Percentiles rank a stretch among this genome's conserved stretches.
Evolutionary conservation across 1,140 invertebrate genomes (phyloP).

Genomic region (Trichomalopsis sarcophagae): DNA sequence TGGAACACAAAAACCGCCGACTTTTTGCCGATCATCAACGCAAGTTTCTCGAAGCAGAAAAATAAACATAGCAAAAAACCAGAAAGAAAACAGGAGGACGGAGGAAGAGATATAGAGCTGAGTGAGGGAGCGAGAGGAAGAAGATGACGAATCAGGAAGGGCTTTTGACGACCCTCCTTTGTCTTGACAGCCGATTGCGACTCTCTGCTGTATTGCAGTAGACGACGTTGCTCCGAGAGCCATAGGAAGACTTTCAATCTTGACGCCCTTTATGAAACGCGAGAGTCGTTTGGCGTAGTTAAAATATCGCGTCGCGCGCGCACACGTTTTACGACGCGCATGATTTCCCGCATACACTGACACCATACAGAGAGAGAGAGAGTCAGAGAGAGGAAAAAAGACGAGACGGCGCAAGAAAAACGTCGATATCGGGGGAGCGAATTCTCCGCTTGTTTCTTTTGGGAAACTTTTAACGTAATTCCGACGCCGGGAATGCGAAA

Average conservation of each 20-base stretch:
- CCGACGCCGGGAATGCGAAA: background rate
- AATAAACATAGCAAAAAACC: background rate
- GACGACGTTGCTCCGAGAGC: too few relatives aligned
- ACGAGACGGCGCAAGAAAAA: conserved; percentile 2
- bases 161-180: background rate
- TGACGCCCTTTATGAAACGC: conserved; percentile 42
- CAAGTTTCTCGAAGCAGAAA: background rate
- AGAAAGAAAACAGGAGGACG: background rate
- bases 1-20: background rate
- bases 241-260: conserved; percentile 33
- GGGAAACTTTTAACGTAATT: background rate
- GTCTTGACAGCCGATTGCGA: conserved; percentile 34
- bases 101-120: background rate
- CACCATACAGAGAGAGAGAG: too few relatives aligned
- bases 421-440: background rate
- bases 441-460: background rate
- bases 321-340: background rate
- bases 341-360: background rate
- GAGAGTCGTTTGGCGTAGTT: conserved; percentile 42
- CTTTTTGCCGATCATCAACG: background rate
- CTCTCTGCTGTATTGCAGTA: background rate
- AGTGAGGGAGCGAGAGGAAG: background rate
- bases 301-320: conserved; percentile 46
- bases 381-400: background rate
- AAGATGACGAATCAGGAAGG: background rate